Base-by-base conservation (phyloP, 2,797 vertebrate species). In the Esox lucius region DNA sequence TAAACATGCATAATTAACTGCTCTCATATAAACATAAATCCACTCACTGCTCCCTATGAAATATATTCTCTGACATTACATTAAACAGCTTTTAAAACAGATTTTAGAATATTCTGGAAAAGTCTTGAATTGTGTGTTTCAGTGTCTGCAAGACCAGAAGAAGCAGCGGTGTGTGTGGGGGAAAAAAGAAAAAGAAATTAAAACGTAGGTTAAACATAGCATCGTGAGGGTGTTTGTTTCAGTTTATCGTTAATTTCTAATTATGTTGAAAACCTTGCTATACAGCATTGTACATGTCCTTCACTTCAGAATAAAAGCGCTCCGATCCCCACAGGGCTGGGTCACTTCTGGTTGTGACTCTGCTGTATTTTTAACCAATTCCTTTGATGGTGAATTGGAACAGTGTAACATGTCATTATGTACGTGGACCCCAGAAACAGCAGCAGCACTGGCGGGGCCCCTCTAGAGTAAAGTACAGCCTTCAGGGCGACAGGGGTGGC, bases 361-460 rank as follows among this genome's bases (percentile, higher is more conserved):
- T 31, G 64, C 64, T 65, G 87, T 91, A 88, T 90, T 90, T 91
- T 90, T 84, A 84, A 81, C 68, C 24, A 53, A 46, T 73, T 72
- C 26, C 75, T 90, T 92, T 91, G 84, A 90, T 86, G 77, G 75
- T 84, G 81, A 83, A 81, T 78, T 83, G 81, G 85, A 81, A 83
- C 81, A 75, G 81, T 33, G 75, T 42, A 92, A 70, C 72, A 31
- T 94, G 91, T 93, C 83, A 95, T 95, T 94, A 94, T 68, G 69
- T 84, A 79, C 76, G 84, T 13, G 12, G 9, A 46, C 42, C 73
- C 87, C 80, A 77, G 79, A 87, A 89, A 86, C 82, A 84, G 86
- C 85, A 79, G 85, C 83, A 81, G 3, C 31, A 17, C 70, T 65
- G 84, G 80, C 79, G 62, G 83, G 71, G 65, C 83, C 85, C 79